Conservation (phyloP, 2,113 vertebrate genomes). For the Hoplias malabaricus region DNA sequence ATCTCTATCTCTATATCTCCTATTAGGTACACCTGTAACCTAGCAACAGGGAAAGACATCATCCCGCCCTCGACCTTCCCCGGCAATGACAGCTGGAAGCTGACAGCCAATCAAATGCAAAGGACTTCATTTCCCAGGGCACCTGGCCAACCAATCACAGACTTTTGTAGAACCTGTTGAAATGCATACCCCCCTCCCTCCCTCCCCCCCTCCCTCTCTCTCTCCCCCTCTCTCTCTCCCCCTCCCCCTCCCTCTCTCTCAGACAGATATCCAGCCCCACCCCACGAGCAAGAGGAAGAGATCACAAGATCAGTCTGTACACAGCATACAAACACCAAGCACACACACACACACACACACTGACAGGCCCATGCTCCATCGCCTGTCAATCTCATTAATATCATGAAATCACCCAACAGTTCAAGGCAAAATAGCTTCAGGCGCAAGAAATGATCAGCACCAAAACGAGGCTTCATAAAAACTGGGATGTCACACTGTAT, state of each 20-base stretch:
- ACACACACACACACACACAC: neutral
- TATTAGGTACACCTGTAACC: constrained; percentile 80
- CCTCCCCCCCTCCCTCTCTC: constrained; percentile 49
- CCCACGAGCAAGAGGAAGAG: constrained; percentile 37
- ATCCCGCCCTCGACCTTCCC: constrained; percentile 73
- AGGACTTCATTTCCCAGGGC: constrained; percentile 46
- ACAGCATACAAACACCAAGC: constrained; percentile 26
- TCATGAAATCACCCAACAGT: neutral
- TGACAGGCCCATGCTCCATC: constrained; percentile 10
- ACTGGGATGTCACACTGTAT: neutral
- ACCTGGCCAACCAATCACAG: constrained; percentile 47
- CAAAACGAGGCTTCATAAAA: constrained; percentile 1
- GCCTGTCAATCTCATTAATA: constrained; percentile 1
- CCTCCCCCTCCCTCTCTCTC: constrained; percentile 5
- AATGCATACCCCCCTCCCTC: constrained; percentile 50
- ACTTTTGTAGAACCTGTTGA: constrained; percentile 52
- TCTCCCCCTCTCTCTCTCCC: constrained; percentile 55
- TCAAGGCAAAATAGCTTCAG: neutral
- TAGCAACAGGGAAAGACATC: constrained; percentile 76
- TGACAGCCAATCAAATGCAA: constrained; percentile 61
- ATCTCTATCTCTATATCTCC: constrained; percentile 62
- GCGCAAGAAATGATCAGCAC: neutral
- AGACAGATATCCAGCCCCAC: constrained; percentile 44
- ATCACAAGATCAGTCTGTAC: constrained; percentile 36
- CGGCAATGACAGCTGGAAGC: constrained; percentile 62